Conservation (phyloP, 1,140 invertebrate genomes). For the Gryon sp. region DNA sequence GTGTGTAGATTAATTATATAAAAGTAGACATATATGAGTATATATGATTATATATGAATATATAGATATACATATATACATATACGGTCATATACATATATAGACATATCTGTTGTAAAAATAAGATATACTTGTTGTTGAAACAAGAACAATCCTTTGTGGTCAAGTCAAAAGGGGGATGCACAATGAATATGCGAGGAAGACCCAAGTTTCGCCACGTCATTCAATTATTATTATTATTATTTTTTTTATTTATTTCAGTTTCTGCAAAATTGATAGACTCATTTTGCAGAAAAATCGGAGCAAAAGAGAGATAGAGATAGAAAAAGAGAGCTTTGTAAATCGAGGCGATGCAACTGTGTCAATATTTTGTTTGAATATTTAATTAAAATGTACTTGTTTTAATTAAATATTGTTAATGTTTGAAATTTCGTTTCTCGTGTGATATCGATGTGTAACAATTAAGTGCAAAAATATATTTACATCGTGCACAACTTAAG, state of each 20-base stretch:
- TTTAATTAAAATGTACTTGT: not conserved
- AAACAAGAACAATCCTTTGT: slow-evolving; percentile 74
- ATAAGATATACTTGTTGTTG: slow-evolving; percentile 47
- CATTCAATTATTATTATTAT: not conserved
- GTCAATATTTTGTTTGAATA: no score
- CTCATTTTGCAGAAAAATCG: no score
- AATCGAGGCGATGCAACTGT: slow-evolving; percentile 14
- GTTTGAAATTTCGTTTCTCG: no score
- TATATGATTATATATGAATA: no score
- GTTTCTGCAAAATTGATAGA: no score
- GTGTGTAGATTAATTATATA: no score
- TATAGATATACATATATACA: slow-evolving; percentile 15
- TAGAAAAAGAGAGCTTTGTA: no score
- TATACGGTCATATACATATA: slow-evolving; percentile 13
- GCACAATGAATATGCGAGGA: slow-evolving; percentile 80
- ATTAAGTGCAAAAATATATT: slow-evolving; percentile 16
- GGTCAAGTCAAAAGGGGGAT: slow-evolving; percentile 76
- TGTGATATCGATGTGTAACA: slow-evolving; percentile 5
- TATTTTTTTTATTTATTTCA: not conserved
- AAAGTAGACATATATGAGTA: no score
- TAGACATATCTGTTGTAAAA: slow-evolving; percentile 2
- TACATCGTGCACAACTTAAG: slow-evolving; percentile 16
- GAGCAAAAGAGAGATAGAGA: no score
- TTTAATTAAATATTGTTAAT: not conserved
- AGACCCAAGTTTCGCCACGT: slow-evolving; percentile 63